Percentiles rank a stretch among this genome's conserved stretches.
phyloP scores from a whole-genome alignment of 2,888 invertebrate species.

The Celastrina argiolus region DNA sequence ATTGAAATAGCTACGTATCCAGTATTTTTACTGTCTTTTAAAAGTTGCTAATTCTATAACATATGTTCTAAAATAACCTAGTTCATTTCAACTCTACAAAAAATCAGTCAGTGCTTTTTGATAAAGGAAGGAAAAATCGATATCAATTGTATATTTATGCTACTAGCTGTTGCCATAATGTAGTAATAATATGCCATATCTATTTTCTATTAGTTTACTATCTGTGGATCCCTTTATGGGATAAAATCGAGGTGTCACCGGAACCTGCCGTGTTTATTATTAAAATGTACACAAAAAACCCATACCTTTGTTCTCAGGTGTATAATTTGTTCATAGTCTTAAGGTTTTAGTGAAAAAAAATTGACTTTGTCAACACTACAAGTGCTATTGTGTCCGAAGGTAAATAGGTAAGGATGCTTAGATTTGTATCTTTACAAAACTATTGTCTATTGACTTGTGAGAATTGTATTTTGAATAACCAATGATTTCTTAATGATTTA shows the following conservation, averaged over 20 bases:
- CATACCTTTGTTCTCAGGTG: constrained; percentile 51
- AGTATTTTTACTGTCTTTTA: too few relatives aligned
- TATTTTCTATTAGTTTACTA: background rate
- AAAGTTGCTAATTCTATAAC: too few relatives aligned
- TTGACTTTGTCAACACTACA: constrained; percentile 37
- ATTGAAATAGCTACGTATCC: too few relatives aligned
- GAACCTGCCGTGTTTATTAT: constrained; percentile 46
- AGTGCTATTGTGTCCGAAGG: constrained; percentile 17
- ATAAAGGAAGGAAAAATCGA: too few relatives aligned
- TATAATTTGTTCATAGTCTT: constrained; percentile 48
- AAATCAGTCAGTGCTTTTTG: too few relatives aligned
- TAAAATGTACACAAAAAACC: constrained; percentile 44
- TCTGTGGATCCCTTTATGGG: constrained; percentile 30
- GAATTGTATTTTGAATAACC: background rate
- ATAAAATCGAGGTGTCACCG: constrained; percentile 31
- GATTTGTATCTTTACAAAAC: background rate
- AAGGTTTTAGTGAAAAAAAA: constrained; percentile 55
- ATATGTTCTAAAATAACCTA: too few relatives aligned
- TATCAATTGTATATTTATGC: too few relatives aligned
- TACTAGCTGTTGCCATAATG: too few relatives aligned
- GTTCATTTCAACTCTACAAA: too few relatives aligned
- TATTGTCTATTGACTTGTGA: background rate
- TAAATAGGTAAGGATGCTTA: background rate
- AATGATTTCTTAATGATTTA: background rate
- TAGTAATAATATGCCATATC: background rate